Evolutionary conservation across 37 sponge, comb jelly and placozoan genomes (phyloP).

Genomic region (Cladorhizidae sp.): DNA sequence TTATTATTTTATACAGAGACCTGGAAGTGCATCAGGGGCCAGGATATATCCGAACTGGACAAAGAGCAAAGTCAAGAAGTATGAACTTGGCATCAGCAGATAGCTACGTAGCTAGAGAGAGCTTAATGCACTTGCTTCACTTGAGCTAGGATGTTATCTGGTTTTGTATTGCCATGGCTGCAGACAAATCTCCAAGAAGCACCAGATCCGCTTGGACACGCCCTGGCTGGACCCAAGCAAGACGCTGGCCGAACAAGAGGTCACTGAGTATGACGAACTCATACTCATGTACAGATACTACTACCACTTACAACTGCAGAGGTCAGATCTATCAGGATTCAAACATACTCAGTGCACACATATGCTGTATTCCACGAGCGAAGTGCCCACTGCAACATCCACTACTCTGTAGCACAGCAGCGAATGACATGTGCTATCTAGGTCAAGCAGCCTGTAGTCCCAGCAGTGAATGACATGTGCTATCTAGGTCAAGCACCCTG

Average conservation of each 20-base stretch:
- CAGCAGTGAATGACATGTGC: too few relatives aligned
- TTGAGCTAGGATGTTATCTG: not conserved
- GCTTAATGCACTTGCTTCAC: not conserved
- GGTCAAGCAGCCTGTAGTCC: too few relatives aligned
- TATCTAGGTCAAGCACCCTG: too few relatives aligned
- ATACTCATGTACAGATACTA: slow-evolving; percentile 90
- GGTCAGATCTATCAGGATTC: too few relatives aligned
- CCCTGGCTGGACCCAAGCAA: slow-evolving; percentile 91
- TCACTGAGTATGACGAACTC: slow-evolving; percentile 79
- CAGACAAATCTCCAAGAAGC: slow-evolving; percentile 87
- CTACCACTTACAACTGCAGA: slow-evolving; percentile 77
- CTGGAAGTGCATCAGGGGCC: slow-evolving; percentile 14
- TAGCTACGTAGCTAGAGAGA: too few relatives aligned
- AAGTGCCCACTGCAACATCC: too few relatives aligned
- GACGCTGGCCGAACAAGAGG: slow-evolving; percentile 84
- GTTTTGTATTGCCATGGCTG: not conserved
- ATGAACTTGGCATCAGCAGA: not conserved
- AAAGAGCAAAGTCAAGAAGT: slow-evolving; percentile 27
- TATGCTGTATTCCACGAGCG: too few relatives aligned
- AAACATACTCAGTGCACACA: too few relatives aligned
- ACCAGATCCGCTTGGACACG: slow-evolving; percentile 90
- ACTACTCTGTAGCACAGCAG: too few relatives aligned
- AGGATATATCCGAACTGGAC: slow-evolving; percentile 12
- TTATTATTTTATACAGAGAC: slow-evolving; percentile 19
- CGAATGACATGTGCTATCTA: too few relatives aligned